A percentile compares a stretch with the other conserved stretches of the same genome.
These are phyloP conservation scores for Craseonycteris thonglongyai DNA, from an alignment of 2,113 vertebrate genomes.

Conservation along the genomic window DNA sequence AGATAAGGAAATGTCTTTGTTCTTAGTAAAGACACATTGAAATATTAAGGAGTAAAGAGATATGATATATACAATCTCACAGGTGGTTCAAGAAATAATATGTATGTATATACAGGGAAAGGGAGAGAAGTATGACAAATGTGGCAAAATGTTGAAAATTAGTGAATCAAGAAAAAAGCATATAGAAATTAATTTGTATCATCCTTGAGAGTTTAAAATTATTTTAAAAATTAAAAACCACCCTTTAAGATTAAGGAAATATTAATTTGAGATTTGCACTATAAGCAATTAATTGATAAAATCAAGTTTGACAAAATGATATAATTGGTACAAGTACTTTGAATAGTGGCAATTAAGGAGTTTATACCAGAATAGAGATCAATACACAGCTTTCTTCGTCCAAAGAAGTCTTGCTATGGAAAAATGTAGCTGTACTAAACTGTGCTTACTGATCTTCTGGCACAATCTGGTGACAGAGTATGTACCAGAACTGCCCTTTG, in stretches of 20 bases:
- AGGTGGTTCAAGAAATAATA: neutral
- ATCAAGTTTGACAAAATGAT: conserved; percentile 11
- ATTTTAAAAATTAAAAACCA: neutral
- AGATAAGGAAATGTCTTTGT: neutral
- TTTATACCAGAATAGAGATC: neutral
- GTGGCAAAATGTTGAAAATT: neutral
- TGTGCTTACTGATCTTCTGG: neutral
- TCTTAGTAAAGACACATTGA: neutral
- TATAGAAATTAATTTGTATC: neutral
- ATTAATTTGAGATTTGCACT: conserved; percentile 8
- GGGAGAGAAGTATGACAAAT: neutral
- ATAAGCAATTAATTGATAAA: neutral
- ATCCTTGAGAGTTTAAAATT: neutral
- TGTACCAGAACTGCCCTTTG: neutral
- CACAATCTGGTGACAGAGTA: neutral
- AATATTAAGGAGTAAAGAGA: neutral
- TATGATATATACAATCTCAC: neutral
- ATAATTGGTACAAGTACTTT: neutral
- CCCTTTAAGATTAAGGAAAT: neutral
- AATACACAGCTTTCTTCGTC: neutral
- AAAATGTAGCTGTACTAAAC: neutral
- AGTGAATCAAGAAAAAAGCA: neutral
- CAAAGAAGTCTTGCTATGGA: neutral
- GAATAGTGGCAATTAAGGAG: neutral
- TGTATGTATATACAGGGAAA: neutral